Conservation (phyloP, 2,888 invertebrate species). For the Torymus auratus region DNA sequence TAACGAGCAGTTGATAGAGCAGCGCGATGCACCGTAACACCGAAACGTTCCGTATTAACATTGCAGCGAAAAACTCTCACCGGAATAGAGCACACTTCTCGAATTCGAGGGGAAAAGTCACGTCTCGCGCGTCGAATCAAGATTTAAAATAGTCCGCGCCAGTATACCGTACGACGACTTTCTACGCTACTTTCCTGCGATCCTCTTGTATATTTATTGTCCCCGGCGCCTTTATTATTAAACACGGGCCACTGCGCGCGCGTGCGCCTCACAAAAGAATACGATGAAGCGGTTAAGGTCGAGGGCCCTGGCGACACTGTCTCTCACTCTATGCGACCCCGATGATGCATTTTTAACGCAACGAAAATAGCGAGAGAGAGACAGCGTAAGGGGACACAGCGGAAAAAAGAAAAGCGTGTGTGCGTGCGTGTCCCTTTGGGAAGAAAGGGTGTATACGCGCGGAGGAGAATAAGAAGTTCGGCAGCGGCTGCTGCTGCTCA, state of each 20-base stretch:
- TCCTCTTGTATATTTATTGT: conserved; percentile 44
- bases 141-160: conserved; percentile 47
- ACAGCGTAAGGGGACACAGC: neutral
- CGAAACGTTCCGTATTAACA: neutral
- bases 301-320: conserved; percentile 36
- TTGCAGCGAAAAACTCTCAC: conserved; percentile 1
- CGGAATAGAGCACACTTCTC: conserved; percentile 16
- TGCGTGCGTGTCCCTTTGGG: conserved; percentile 8
- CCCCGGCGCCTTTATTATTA: conserved; percentile 48
- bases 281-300: conserved; percentile 56
- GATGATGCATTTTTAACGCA: conserved; percentile 74
- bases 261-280: conserved; percentile 38
- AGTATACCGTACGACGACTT: neutral
- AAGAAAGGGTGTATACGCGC: conserved; percentile 20
- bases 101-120: conserved; percentile 36
- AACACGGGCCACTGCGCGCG: neutral
- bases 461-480: neutral
- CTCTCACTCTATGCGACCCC: conserved; percentile 11
- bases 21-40: neutral
- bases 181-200: conserved; percentile 17
- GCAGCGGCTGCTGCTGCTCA: conserved; percentile 62
- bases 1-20: conserved; percentile 4
- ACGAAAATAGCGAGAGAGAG: conserved; percentile 72
- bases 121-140: conserved; percentile 34
- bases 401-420: conserved; percentile 24